A percentile compares a stretch with the other conserved stretches of the same genome.
Conservation (phyloP, 2,113 vertebrate species). For the Cryptotis parvus region DNA sequence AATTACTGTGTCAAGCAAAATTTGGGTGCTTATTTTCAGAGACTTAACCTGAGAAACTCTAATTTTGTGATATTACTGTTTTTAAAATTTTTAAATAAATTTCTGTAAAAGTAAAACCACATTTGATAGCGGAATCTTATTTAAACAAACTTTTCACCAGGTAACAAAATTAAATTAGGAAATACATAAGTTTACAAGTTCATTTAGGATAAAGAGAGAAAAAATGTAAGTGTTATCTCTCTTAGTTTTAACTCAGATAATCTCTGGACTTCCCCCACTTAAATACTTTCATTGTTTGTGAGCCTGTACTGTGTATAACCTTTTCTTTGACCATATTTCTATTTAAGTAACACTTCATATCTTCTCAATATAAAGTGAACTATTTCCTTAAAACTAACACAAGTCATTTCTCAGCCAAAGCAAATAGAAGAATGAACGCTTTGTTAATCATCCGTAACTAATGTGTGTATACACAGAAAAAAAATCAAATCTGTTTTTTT, state of each 20-base stretch:
- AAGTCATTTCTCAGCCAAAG: slow-evolving; percentile 87
- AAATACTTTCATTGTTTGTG: slow-evolving; percentile 70
- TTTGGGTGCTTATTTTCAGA: slow-evolving; percentile 39
- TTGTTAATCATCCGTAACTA: slow-evolving; percentile 90
- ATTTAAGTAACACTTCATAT: slow-evolving; percentile 84
- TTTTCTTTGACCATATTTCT: slow-evolving; percentile 66
- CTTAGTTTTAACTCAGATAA: slow-evolving; percentile 52
- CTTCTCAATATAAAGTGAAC: slow-evolving; percentile 84
- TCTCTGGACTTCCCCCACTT: slow-evolving; percentile 53
- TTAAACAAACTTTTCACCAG: not conserved
- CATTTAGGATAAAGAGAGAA: slow-evolving; percentile 45
- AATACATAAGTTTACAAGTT: slow-evolving; percentile 38
- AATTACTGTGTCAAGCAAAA: slow-evolving; percentile 8
- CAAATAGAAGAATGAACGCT: slow-evolving; percentile 89
- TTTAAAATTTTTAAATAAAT: not conserved
- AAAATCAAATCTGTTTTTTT: slow-evolving; percentile 86
- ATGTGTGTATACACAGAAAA: slow-evolving; percentile 84
- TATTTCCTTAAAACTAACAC: slow-evolving; percentile 86
- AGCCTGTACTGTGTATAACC: slow-evolving; percentile 62
- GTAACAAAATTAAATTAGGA: slow-evolving; percentile 44
- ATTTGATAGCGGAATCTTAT: slow-evolving; percentile 56
- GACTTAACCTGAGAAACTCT: slow-evolving; percentile 13
- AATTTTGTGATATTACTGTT: slow-evolving; percentile 8
- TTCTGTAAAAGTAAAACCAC: slow-evolving; percentile 31
- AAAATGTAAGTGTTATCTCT: slow-evolving; percentile 52